Conservation (phyloP, 37 sponge, comb jelly and placozoan genomes). For the Beroe forskalii region DNA sequence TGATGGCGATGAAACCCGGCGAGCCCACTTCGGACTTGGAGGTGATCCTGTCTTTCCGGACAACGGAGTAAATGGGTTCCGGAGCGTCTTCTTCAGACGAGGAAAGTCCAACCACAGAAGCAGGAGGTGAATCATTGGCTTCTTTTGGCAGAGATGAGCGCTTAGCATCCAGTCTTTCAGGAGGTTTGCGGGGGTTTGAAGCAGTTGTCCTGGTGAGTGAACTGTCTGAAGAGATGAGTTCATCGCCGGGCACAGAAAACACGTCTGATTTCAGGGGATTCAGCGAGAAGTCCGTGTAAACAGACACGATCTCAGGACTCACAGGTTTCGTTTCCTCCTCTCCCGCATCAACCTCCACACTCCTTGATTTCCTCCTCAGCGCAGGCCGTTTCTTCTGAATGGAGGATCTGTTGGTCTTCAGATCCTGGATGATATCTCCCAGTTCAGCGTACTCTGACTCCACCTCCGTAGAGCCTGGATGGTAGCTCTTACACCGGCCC, state of each 20-base stretch:
- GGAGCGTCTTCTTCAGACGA: not conserved
- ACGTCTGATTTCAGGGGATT: no score
- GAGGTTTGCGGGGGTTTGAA: not conserved
- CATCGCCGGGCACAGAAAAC: not conserved
- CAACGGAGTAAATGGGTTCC: slow-evolving; percentile 18
- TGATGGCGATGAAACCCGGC: not conserved
- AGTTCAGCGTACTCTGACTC: not conserved
- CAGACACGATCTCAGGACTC: not conserved
- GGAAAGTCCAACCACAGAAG: not conserved
- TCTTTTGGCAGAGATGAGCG: not conserved
- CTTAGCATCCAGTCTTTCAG: not conserved
- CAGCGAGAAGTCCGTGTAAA: not conserved
- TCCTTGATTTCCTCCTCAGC: not conserved
- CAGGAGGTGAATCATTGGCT: not conserved
- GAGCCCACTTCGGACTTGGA: not conserved
- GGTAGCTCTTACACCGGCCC: slow-evolving; percentile 2
- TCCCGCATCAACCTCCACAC: not conserved
- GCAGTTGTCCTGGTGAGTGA: not conserved
- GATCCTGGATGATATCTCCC: not conserved
- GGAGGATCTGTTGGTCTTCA: not conserved
- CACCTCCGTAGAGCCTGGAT: not conserved
- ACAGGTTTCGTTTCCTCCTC: no score
- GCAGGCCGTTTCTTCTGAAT: not conserved
- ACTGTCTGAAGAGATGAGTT: not conserved
- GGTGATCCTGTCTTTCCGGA: not conserved